A percentile compares a stretch with the other conserved stretches of the same genome.
phyloP scores from a whole-genome alignment of 2,113 vertebrate species.

The Platichthys stellatus region DNA sequence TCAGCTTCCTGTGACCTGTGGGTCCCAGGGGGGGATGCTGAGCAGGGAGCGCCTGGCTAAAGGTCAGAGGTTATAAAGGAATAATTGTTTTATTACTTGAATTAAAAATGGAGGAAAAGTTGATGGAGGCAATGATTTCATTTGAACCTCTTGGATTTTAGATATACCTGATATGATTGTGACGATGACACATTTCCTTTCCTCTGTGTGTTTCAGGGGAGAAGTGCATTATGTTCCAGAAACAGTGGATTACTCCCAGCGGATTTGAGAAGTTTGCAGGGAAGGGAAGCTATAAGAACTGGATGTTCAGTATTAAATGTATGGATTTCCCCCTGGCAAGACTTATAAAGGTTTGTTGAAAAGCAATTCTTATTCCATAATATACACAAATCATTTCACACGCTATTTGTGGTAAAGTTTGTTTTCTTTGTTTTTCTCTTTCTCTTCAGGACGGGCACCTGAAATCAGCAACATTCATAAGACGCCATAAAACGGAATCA shows the following conservation, averaged over 20 bases:
- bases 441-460: constrained; percentile 43
- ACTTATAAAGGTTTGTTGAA: constrained; percentile 69
- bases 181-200: background rate
- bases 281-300: constrained; percentile 61
- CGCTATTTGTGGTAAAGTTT: background rate
- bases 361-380: background rate
- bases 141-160: too few species aligned
- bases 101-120: too few species aligned
- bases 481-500: background rate
- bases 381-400: background rate
- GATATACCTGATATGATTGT: background rate
- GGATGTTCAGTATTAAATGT: constrained; percentile 76
- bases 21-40: constrained; percentile 33
- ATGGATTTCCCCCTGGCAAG: constrained; percentile 33
- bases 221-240: constrained; percentile 51
- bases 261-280: constrained; percentile 72
- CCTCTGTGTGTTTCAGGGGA: constrained; percentile 60
- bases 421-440: background rate
- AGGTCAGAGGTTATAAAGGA: constrained; percentile 54
- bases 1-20: constrained; percentile 76
- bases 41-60: constrained; percentile 58
- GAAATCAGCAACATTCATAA: background rate
- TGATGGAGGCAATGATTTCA: too few species aligned
- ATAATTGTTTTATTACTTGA: background rate
- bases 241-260: constrained; percentile 62